phyloP scores from a whole-genome alignment of 2,113 vertebrate genomes.

The Puntigrus tetrazona region DNA sequence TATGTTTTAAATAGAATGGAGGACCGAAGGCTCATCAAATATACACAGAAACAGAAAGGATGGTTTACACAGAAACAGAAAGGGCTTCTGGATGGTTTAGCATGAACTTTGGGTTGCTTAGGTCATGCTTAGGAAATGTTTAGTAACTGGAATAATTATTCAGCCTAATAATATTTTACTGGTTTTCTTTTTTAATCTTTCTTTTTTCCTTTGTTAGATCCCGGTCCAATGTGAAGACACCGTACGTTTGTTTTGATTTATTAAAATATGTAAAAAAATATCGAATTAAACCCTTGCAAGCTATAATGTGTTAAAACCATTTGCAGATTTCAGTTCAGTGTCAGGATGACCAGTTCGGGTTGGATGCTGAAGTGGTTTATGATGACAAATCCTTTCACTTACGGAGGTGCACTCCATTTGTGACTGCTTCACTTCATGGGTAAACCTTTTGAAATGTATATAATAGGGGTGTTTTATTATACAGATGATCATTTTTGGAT shows the following conservation, averaged over 20 bases:
- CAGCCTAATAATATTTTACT: background rate
- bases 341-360: constrained; percentile 39
- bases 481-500: background rate
- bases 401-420: constrained; percentile 34
- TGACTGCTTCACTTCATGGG: background rate
- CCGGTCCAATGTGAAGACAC: background rate
- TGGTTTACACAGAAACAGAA: background rate
- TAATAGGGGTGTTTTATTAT: background rate
- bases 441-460: background rate
- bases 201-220: background rate
- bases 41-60: background rate
- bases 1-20: background rate
- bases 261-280: background rate
- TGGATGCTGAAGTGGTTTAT: constrained; percentile 29
- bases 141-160: background rate
- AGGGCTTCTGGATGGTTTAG: background rate
- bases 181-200: background rate
- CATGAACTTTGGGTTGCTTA: background rate
- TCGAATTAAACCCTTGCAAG: background rate
- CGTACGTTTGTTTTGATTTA: background rate
- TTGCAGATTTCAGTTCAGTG: constrained; percentile 39
- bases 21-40: too few relatives aligned
- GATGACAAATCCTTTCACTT: constrained; percentile 12
- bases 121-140: background rate
- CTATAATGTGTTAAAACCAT: background rate